These are phyloP conservation scores for Pseudonaja textilis DNA, from an alignment of 2,113 vertebrate species.

Conservation along the genomic window DNA sequence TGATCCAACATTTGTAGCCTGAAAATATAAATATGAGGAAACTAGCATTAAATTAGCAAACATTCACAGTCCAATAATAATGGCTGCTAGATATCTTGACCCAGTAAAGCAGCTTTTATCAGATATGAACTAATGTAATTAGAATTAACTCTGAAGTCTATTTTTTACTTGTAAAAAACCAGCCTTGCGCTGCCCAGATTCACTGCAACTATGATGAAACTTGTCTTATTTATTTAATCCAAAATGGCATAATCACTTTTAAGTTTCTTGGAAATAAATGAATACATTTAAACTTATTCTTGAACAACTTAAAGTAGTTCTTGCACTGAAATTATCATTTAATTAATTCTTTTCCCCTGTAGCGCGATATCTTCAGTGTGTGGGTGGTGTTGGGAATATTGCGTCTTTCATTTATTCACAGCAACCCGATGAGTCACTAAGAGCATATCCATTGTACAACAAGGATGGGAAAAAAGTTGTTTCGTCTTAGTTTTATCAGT, in stretches of 20 bases:
- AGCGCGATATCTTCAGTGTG: not conserved
- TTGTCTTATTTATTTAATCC: not conserved
- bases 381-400: not conserved
- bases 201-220: not conserved
- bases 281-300: not conserved
- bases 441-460: not conserved
- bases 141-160: not conserved
- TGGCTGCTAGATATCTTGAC: not conserved
- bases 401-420: not conserved
- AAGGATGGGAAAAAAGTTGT: not conserved
- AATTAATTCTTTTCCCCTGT: not conserved
- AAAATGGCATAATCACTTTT: not conserved
- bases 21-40: slow-evolving; percentile 20
- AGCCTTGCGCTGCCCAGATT: not conserved
- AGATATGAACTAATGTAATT: not conserved
- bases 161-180: not conserved
- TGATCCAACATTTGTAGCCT: slow-evolving; percentile 99
- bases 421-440: not conserved
- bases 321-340: not conserved
- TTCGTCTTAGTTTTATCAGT: not conserved
- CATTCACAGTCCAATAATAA: not conserved
- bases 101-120: not conserved
- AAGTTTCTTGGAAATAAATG: not conserved
- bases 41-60: not conserved
- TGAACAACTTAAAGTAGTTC: not conserved